Evolutionary conservation across 2,113 vertebrate genomes (phyloP), one percentile per base, ranked within the genome.

Genomic region (Ibidorhyncha struthersii): DNA sequence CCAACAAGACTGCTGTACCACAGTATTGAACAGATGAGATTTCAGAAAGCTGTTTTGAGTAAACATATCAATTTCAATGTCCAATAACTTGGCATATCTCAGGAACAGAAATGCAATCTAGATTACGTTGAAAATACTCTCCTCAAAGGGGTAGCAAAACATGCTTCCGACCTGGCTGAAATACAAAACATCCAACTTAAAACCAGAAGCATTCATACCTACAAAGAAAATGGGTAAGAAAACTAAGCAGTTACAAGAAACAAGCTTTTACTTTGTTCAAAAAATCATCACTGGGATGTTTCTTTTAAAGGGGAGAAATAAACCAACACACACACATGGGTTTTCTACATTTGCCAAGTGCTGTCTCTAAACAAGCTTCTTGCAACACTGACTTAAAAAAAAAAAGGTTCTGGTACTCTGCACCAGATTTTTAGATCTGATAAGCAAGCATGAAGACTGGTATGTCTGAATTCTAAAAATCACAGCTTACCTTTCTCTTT

Each of bases 401-500:
- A 34, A 38, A 26, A 14, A 14, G 0, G 26, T 17, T 80, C 29
- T 16, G 17, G 4, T 72, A 40, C 7, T n/a, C 53, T 62, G 20
- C 1, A 3, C 6, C 20, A 58, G 40, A 45, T 52, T 87, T 87
- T 58, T 18, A 61, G 23, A 66, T 18, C 23, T 52, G 22, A 41
- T 21, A 52, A 79, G 10, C 15, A 67, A 40, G 21, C 6, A 23
- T 5, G 12, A 61, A 65, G 7, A 14, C 3, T 5, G 1, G 3
- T 30, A 38, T 6, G 13, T 20, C n/a, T 82, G 22, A 81, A 89
- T 47, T 41, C 19, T 79, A 47, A 32, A 78, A 56, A 7, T 3
- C 19, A 41, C 8, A 36, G 27, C 86, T 81, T 93, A 99, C 99
- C 98, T 99, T 99, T 55, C 99, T 97, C 40, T 99, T 99, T 67